Conservation (phyloP, 1,140 invertebrate genomes). For the Eciton burchellii region DNA sequence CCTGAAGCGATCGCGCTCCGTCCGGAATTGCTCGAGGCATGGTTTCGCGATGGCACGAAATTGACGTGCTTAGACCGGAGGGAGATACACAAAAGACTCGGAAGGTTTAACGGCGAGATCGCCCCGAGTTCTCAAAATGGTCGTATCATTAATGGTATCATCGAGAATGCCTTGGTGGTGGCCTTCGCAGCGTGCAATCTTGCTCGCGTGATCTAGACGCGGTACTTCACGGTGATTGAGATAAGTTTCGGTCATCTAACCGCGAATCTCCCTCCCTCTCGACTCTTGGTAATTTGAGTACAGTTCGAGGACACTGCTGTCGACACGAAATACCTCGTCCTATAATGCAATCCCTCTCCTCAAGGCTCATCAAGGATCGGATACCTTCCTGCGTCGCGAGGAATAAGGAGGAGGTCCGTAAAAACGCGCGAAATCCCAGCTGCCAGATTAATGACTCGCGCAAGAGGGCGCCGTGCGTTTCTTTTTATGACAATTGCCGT, state of each 20-base stretch:
- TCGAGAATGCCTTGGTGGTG: constrained; percentile 69
- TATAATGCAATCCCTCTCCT: too few relatives aligned
- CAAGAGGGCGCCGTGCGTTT: too few relatives aligned
- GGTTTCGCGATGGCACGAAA: constrained; percentile 44
- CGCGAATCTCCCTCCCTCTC: constrained; percentile 45
- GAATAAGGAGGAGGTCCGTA: too few relatives aligned
- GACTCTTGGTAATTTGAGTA: constrained; percentile 30
- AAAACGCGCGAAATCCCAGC: too few relatives aligned
- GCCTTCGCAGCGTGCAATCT: constrained; percentile 38
- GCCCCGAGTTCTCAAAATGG: constrained; percentile 81
- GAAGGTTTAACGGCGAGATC: constrained; percentile 79
- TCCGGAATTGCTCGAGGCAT: constrained; percentile 58
- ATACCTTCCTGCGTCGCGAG: too few relatives aligned
- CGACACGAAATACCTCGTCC: constrained; percentile 17
- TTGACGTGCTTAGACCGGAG: constrained; percentile 61
- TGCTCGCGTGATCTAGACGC: constrained; percentile 63
- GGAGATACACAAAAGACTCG: constrained; percentile 79
- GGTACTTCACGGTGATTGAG: constrained; percentile 73
- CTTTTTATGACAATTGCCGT: too few relatives aligned
- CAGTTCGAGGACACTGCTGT: constrained; percentile 38
- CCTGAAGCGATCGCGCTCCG: constrained; percentile 41
- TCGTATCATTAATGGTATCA: constrained; percentile 78
- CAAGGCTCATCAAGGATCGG: not conserved
- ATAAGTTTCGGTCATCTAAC: constrained; percentile 60
- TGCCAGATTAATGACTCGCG: too few relatives aligned